Conservation (phyloP, 2,113 vertebrate genomes). For the Hippocampus barbouri region DNA sequence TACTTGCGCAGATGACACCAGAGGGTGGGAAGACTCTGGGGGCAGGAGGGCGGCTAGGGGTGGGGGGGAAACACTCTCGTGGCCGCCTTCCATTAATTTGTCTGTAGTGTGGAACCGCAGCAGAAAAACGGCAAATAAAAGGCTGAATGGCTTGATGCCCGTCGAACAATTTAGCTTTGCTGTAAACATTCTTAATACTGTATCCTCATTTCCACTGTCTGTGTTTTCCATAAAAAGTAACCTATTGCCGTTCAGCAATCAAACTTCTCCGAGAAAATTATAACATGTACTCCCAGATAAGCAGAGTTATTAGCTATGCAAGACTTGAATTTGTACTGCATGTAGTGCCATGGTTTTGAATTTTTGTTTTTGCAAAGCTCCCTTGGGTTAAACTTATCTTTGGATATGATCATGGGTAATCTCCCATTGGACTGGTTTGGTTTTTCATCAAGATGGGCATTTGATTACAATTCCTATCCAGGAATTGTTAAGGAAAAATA, state of each 20-base stretch:
- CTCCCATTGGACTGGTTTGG: background rate
- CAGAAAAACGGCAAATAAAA: slow-evolving; percentile 21
- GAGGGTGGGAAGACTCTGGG: slow-evolving; percentile 24
- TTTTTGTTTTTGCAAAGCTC: slow-evolving; percentile 14
- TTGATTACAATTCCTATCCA: background rate
- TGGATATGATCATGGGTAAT: background rate
- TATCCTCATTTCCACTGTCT: slow-evolving; percentile 11
- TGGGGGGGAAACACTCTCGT: slow-evolving; percentile 14
- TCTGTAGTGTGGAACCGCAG: slow-evolving; percentile 27
- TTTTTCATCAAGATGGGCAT: background rate
- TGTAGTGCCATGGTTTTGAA: background rate
- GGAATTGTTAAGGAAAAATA: background rate
- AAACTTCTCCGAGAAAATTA: background rate
- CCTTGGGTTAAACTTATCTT: slow-evolving; percentile 22
- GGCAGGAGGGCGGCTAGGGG: background rate
- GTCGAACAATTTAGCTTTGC: slow-evolving; percentile 29
- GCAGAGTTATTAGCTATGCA: background rate
- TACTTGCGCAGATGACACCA: slow-evolving; percentile 21
- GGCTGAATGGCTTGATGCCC: slow-evolving; percentile 28
- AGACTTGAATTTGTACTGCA: background rate
- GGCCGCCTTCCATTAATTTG: slow-evolving; percentile 50
- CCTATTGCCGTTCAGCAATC: slow-evolving; percentile 7
- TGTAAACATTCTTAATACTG: slow-evolving; percentile 34
- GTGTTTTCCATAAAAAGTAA: slow-evolving; percentile 26
- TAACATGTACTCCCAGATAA: slow-evolving; percentile 1